Conservation (phyloP, 2,113 vertebrate species). For the Myrmophylax atrothorax region DNA sequence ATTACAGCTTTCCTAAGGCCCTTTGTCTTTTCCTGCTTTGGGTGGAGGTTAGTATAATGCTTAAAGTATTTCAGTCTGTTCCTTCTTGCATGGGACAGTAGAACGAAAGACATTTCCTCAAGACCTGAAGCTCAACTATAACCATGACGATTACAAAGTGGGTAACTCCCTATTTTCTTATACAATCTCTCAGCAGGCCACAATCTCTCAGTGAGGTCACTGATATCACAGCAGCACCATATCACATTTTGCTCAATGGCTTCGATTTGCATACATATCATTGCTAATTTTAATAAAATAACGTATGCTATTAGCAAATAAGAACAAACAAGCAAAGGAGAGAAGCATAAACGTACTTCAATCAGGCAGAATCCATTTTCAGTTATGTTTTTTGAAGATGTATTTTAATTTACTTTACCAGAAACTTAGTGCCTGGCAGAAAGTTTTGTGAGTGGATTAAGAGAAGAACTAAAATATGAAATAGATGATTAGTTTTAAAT, state of each 20-base stretch:
- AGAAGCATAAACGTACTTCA: not conserved
- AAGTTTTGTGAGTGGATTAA: not conserved
- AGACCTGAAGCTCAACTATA: not conserved
- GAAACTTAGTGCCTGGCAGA: not conserved
- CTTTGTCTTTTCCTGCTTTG: not conserved
- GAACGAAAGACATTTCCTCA: not conserved
- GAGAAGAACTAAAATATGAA: not conserved
- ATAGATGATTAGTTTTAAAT: not conserved
- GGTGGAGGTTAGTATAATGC: not conserved
- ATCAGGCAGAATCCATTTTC: not conserved
- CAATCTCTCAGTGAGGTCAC: not conserved
- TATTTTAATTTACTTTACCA: not conserved
- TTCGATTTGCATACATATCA: not conserved
- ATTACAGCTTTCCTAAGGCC: not conserved
- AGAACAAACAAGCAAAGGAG: not conserved
- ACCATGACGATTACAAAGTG: not conserved
- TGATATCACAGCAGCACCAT: not conserved
- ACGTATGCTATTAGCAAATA: not conserved
- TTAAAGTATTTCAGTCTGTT: not conserved
- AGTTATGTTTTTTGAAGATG: not conserved
- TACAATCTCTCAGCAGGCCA: not conserved
- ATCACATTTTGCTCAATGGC: not conserved
- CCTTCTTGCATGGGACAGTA: not conserved
- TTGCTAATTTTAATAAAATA: not conserved
- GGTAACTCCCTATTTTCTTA: not conserved